phyloP scores from a whole-genome alignment of 2,888 invertebrate genomes.

The Catocala fraxini region DNA sequence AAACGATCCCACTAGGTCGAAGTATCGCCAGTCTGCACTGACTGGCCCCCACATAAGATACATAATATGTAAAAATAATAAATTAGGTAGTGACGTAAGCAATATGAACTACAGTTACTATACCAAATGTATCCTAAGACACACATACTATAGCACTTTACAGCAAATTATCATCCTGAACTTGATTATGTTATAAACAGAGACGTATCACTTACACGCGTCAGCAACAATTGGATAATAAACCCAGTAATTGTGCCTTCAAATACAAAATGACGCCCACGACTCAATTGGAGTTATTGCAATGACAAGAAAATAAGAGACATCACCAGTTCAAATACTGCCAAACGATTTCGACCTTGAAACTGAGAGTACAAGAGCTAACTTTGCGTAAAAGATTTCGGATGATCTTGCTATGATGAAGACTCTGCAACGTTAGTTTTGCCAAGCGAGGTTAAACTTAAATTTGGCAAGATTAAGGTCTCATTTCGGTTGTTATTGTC shows the following conservation, averaged over 20 bases:
- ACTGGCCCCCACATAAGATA: too few species aligned
- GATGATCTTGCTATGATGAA: neutral
- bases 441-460: slow-evolving; percentile 3
- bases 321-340: neutral
- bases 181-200: slow-evolving; percentile 37
- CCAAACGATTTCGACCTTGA: slow-evolving; percentile 6
- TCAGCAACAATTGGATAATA: slow-evolving; percentile 59
- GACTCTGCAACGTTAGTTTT: neutral
- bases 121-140: neutral
- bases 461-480: neutral
- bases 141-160: neutral
- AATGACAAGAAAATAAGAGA: slow-evolving; percentile 19
- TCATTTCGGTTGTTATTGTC: neutral
- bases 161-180: slow-evolving; percentile 11
- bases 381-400: neutral
- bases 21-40: too few species aligned
- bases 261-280: slow-evolving; percentile 51
- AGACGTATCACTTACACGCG: slow-evolving; percentile 51
- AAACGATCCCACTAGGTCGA: too few species aligned
- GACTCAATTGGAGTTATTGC: slow-evolving; percentile 33
- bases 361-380: neutral
- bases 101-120: too few species aligned
- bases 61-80: too few species aligned
- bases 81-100: too few species aligned
- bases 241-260: slow-evolving; percentile 37